Evolutionary conservation across 2,113 vertebrate genomes (phyloP).

Genomic region (Phylloscopus whistleri): DNA sequence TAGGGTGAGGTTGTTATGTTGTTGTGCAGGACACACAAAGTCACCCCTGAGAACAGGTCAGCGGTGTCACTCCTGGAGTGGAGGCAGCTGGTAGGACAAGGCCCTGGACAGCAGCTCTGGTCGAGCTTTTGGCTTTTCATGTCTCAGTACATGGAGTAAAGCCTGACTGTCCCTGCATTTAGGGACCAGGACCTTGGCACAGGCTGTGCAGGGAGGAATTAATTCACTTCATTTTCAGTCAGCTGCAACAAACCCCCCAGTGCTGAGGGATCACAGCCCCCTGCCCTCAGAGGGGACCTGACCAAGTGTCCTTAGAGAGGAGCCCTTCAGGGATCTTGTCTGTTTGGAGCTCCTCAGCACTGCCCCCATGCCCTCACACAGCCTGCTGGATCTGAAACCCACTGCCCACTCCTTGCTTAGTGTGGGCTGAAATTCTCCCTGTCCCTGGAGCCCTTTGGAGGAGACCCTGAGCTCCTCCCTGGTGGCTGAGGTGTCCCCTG

Average conservation of each 20-base stretch:
- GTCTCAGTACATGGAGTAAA: neutral
- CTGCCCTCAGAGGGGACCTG: neutral
- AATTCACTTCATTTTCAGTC: neutral
- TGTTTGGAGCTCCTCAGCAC: neutral
- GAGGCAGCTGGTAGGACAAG: too few relatives aligned
- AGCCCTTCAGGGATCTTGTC: neutral
- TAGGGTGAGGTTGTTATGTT: neutral
- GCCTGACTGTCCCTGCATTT: accelerated
- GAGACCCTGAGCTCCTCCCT: neutral
- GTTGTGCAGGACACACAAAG: neutral
- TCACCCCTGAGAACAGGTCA: neutral
- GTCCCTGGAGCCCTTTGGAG: accelerated
- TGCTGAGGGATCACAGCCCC: neutral
- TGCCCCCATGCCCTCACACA: neutral
- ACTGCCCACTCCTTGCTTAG: neutral
- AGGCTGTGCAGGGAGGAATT: neutral
- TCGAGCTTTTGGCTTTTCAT: accelerated
- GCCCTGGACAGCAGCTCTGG: neutral
- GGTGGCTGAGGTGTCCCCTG: neutral
- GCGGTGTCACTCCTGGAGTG: neutral
- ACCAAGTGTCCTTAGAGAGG: neutral
- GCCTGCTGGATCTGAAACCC: neutral
- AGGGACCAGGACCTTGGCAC: neutral
- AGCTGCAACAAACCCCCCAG: neutral
- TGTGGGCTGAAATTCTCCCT: neutral